Evolutionary conservation across 2,797 vertebrate species (phyloP).

Genomic region (Ciconia nigra): DNA sequence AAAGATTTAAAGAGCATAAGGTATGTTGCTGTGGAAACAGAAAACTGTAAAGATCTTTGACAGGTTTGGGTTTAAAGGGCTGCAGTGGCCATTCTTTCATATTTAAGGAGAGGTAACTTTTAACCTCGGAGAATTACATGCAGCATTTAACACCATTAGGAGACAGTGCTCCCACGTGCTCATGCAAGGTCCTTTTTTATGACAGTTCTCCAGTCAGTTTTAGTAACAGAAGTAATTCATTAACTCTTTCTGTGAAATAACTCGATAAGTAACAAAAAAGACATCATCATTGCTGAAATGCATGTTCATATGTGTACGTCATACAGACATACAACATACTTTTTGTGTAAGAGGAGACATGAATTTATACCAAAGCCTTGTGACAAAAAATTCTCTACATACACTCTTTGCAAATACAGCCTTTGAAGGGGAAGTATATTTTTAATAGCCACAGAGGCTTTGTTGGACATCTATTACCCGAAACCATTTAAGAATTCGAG

Average conservation of each 20-base stretch:
- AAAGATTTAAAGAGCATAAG: neutral
- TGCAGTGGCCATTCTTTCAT: neutral
- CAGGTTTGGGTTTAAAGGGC: neutral
- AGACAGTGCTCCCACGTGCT: neutral
- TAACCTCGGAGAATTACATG: neutral
- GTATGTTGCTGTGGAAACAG: neutral
- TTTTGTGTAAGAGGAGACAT: neutral
- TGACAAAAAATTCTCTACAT: neutral
- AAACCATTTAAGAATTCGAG: neutral
- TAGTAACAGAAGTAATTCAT: neutral
- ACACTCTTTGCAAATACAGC: neutral
- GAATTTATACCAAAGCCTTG: neutral
- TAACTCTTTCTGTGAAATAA: neutral
- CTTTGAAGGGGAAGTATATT: neutral
- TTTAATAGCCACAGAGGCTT: neutral
- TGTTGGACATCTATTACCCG: neutral
- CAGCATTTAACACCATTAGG: neutral
- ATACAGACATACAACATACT: neutral
- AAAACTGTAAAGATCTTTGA: neutral
- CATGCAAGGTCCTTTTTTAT: neutral
- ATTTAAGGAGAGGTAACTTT: neutral
- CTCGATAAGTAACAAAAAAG: neutral
- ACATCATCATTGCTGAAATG: neutral
- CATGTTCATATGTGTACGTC: neutral
- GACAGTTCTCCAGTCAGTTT: neutral